phyloP scores from a whole-genome alignment of 1,140 invertebrate genomes.

The Dufourea novaeangliae region DNA sequence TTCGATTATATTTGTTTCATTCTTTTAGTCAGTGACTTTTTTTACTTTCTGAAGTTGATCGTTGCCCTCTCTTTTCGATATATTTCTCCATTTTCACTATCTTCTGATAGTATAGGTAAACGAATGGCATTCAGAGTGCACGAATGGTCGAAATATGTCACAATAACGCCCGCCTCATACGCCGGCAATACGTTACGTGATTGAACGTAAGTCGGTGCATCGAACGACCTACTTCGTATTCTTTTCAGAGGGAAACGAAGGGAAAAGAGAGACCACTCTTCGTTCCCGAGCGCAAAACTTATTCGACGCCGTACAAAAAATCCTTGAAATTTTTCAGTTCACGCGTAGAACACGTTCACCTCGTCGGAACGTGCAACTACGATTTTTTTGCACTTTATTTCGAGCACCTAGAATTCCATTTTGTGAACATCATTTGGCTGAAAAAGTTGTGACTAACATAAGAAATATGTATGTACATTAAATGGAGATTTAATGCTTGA shows the following conservation, averaged over 20 bases:
- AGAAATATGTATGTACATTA: too few relatives aligned
- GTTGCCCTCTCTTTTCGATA: too few relatives aligned
- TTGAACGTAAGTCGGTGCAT: conserved; percentile 13
- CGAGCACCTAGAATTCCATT: too few relatives aligned
- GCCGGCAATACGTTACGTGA: conserved; percentile 19
- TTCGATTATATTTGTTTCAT: too few relatives aligned
- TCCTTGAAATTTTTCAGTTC: neutral
- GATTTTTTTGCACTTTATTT: neutral
- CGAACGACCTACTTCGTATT: conserved; percentile 27
- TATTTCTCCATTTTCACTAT: neutral
- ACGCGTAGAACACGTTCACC: neutral
- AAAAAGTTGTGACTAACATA: neutral
- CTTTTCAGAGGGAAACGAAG: neutral
- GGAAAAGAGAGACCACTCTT: neutral
- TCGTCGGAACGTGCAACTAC: neutral
- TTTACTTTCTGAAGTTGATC: too few relatives aligned
- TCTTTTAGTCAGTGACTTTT: too few relatives aligned
- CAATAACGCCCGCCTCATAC: conserved; percentile 16
- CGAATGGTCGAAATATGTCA: conserved; percentile 16
- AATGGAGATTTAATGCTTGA: too few relatives aligned
- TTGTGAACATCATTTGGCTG: neutral
- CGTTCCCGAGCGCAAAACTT: neutral
- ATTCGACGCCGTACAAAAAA: neutral
- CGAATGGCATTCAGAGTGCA: neutral
- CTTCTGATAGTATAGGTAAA: neutral